Percentiles rank a stretch among this genome's conserved stretches.
Conservation (phyloP, 1,140 invertebrate genomes). For the Vanessa tameamea region DNA sequence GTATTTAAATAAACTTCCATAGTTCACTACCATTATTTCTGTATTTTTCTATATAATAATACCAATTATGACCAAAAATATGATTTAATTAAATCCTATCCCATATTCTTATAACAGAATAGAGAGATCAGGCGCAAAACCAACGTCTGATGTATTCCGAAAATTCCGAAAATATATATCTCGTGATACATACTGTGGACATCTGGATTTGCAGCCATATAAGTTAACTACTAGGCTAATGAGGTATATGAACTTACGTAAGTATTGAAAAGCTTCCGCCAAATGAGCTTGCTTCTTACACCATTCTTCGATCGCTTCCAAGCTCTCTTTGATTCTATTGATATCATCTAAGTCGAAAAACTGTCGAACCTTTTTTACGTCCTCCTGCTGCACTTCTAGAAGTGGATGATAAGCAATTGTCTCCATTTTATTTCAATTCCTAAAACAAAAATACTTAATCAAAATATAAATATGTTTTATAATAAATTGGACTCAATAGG, state of each 20-base stretch:
- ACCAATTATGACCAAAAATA: no score
- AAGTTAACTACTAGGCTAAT: background rate
- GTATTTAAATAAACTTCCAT: no score
- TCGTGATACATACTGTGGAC: no score
- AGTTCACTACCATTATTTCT: no score
- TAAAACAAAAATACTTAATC: background rate
- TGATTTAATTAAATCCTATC: no score
- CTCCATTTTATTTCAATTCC: conserved; percentile 42
- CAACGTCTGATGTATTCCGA: no score
- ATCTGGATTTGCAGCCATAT: background rate
- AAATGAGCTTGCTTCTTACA: conserved; percentile 63
- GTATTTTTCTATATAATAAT: no score
- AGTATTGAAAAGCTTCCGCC: conserved; percentile 44
- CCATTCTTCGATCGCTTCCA: conserved; percentile 60
- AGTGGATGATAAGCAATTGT: conserved; percentile 41
- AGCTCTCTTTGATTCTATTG: conserved; percentile 50
- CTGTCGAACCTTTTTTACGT: conserved; percentile 45
- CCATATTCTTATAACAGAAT: no score
- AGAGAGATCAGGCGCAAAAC: no score
- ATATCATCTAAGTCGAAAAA: conserved; percentile 47
- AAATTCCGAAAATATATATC: no score
- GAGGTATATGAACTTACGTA: conserved; percentile 49
- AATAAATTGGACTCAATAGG: no score
- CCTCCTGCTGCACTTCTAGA: conserved; percentile 49
- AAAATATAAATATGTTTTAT: no score